A percentile compares a stretch with the other conserved stretches of the same genome.
Conservation (phyloP, 2,888 invertebrate species). For the Diaphora mendica region DNA sequence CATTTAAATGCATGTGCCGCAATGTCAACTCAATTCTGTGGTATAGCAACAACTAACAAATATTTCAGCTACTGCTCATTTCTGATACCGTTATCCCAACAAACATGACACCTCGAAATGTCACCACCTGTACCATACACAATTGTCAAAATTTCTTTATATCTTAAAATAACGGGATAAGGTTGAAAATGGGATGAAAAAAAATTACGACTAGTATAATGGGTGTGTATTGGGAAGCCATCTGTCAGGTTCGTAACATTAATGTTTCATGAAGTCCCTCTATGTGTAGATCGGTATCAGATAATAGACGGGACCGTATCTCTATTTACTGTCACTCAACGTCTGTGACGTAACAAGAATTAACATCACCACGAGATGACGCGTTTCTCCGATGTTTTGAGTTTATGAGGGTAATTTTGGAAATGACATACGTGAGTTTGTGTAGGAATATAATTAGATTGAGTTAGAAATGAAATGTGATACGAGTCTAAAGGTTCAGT, state of each 20-base stretch:
- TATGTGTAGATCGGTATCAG: slow-evolving; percentile 80
- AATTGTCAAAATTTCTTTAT: slow-evolving; percentile 12
- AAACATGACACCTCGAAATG: slow-evolving; percentile 64
- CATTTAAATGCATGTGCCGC: neutral
- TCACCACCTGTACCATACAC: slow-evolving; percentile 13
- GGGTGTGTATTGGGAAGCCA: slow-evolving; percentile 73
- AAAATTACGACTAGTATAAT: slow-evolving; percentile 49
- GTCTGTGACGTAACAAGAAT: slow-evolving; percentile 59
- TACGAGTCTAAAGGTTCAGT: neutral
- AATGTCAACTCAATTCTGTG: neutral
- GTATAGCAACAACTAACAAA: slow-evolving; percentile 23
- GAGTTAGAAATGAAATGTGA: neutral
- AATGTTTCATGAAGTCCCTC: slow-evolving; percentile 79
- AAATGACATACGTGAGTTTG: neutral
- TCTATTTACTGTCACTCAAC: slow-evolving; percentile 71
- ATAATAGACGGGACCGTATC: slow-evolving; percentile 81
- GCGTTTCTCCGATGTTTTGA: slow-evolving; percentile 39
- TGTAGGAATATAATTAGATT: neutral
- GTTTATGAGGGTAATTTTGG: slow-evolving; percentile 6
- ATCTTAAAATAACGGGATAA: slow-evolving; percentile 10
- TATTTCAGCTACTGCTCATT: slow-evolving; percentile 48
- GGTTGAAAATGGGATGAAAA: slow-evolving; percentile 46
- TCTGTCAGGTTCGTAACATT: slow-evolving; percentile 78
- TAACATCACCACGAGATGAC: slow-evolving; percentile 35
- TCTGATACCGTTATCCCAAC: slow-evolving; percentile 46